A percentile compares a stretch with the other conserved stretches of the same genome.
phyloP scores from a whole-genome alignment of 2,113 vertebrate species.

The Asarcornis scutulata region DNA sequence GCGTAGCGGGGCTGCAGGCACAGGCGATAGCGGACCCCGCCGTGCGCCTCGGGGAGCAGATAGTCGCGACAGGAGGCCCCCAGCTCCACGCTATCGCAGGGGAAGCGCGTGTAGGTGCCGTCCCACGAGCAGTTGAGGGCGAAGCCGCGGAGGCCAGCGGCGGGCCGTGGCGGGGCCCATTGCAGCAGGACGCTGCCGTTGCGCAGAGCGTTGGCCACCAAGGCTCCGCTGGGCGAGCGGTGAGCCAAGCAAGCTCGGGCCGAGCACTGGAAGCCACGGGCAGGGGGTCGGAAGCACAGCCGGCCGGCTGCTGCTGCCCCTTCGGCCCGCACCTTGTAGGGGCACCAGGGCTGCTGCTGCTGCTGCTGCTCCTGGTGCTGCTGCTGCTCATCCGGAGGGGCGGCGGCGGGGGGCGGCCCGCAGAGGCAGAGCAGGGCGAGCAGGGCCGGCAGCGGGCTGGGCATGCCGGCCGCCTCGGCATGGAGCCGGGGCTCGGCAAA shows the following conservation, averaged over 20 bases:
- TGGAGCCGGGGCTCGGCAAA: not conserved
- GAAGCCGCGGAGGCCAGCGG: constrained; percentile 79
- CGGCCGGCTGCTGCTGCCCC: constrained; percentile 60
- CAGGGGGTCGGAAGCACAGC: constrained; percentile 86
- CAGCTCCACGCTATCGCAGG: constrained; percentile 89
- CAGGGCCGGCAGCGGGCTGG: not conserved
- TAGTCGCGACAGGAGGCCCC: constrained; percentile 89
- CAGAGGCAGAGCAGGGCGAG: constrained; percentile 38
- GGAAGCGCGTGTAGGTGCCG: constrained; percentile 92
- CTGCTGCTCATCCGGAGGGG: not conserved
- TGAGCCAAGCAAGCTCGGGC: constrained; percentile 78
- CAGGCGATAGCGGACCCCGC: constrained; percentile 91
- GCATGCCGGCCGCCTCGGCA: constrained; percentile 43
- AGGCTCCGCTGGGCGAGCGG: constrained; percentile 70
- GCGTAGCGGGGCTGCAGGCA: constrained; percentile 83
- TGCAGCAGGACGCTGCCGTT: constrained; percentile 93
- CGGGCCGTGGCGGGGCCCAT: constrained; percentile 78
- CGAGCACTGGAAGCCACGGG: constrained; percentile 81
- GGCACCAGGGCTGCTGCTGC: constrained; percentile 67
- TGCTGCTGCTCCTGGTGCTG: not conserved
- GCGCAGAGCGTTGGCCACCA: constrained; percentile 88
- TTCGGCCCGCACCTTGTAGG: constrained; percentile 77
- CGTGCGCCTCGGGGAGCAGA: constrained; percentile 88
- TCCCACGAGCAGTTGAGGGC: constrained; percentile 94
- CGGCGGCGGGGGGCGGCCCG: not conserved